phyloP scores from a whole-genome alignment of 2,888 invertebrate genomes.

The Philopedon plagiatum region DNA sequence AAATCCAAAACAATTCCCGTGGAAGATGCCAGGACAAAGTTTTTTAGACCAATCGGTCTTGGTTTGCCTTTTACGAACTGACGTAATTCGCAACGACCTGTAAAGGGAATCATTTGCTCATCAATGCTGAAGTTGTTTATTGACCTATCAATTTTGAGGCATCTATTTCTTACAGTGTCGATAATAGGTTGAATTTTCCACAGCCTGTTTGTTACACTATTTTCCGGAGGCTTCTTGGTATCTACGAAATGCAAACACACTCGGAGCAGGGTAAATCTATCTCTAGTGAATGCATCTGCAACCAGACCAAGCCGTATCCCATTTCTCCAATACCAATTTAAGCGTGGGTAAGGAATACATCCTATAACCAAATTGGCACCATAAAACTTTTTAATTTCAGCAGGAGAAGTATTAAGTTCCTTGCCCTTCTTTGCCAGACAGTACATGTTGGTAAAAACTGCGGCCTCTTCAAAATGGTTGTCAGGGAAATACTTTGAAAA shows the following conservation, averaged over 20 bases:
- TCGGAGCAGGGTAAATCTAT: background rate
- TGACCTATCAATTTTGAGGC: background rate
- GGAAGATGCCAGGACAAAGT: conserved; percentile 58
- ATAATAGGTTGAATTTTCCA: background rate
- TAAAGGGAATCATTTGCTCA: conserved; percentile 30
- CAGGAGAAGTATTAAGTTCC: too few species aligned
- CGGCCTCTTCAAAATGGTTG: too few species aligned
- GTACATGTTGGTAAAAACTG: too few species aligned
- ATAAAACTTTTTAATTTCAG: background rate
- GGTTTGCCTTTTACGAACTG: conserved; percentile 54
- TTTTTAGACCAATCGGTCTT: conserved; percentile 59
- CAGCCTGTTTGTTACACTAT: background rate
- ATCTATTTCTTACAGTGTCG: background rate
- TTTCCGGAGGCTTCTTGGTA: background rate
- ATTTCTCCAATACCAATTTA: background rate
- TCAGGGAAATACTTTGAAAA: too few species aligned
- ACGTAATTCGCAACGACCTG: conserved; percentile 11
- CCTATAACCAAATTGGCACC: background rate
- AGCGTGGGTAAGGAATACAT: background rate
- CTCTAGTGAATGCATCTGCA: background rate
- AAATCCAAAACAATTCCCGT: conserved; percentile 58
- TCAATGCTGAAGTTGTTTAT: background rate
- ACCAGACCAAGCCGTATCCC: background rate
- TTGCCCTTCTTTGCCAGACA: too few species aligned
- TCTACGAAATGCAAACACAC: background rate